A percentile compares a stretch with the other conserved stretches of the same genome.
These are phyloP conservation scores for Drosophila ironensis DNA, from an alignment of 1,140 invertebrate species.

Conservation along the genomic window DNA sequence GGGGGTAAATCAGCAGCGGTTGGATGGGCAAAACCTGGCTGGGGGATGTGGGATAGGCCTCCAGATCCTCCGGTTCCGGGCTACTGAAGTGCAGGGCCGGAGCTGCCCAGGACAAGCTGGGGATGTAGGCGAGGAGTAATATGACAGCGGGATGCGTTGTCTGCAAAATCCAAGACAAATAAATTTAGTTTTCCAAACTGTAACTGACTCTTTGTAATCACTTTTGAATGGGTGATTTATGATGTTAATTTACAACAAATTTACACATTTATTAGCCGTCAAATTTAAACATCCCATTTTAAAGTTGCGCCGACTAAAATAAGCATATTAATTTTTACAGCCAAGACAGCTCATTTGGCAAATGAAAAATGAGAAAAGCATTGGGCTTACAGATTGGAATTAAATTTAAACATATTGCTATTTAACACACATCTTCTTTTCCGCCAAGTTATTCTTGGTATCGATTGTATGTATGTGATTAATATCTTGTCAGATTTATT, in stretches of 20 bases:
- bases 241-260: too few relatives aligned
- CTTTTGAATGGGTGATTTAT: too few relatives aligned
- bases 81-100: slow-evolving; percentile 17
- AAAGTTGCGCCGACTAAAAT: too few relatives aligned
- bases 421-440: background rate
- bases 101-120: slow-evolving; percentile 23
- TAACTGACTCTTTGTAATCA: too few relatives aligned
- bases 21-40: slow-evolving; percentile 68
- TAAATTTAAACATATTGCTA: background rate
- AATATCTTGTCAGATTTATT: slow-evolving; percentile 6
- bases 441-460: background rate
- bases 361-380: slow-evolving; percentile 12
- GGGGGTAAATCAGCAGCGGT: slow-evolving; percentile 68
- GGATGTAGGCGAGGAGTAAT: background rate
- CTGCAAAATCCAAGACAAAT: background rate
- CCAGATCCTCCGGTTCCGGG: slow-evolving; percentile 18
- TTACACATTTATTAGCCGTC: too few relatives aligned
- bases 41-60: slow-evolving; percentile 49
- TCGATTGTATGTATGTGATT: slow-evolving; percentile 16
- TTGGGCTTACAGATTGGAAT: background rate
- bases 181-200: background rate
- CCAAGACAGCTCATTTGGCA: slow-evolving; percentile 1
- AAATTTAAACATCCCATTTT: background rate
- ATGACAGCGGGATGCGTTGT: background rate
- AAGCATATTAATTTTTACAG: too few relatives aligned